Percentiles rank a stretch among this genome's conserved stretches.
These are phyloP conservation scores for Neosilurus hyrtlii DNA, from an alignment of 2,797 vertebrate species.

Conservation along the genomic window DNA sequence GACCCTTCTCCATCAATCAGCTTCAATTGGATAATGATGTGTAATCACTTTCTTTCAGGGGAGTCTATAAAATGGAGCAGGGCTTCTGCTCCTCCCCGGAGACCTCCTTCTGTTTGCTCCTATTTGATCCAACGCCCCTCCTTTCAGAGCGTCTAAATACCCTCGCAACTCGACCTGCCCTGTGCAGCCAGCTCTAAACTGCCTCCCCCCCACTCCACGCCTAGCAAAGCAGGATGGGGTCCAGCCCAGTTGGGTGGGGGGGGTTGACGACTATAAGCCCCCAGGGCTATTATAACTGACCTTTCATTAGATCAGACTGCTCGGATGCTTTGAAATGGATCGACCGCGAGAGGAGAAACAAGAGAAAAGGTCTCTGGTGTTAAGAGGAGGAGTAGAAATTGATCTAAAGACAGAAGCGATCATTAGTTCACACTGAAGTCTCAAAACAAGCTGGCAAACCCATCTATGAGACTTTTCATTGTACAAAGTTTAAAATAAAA, in stretches of 20 bases:
- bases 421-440: conserved; percentile 35
- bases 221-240: conserved; percentile 79
- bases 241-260: conserved; percentile 74
- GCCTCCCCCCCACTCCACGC: conserved; percentile 49
- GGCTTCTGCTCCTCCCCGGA: conserved; percentile 90
- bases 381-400: conserved; percentile 44
- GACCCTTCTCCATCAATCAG: conserved; percentile 99
- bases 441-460: conserved; percentile 25
- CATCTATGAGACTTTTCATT: conserved; percentile 1
- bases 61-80: conserved; percentile 98
- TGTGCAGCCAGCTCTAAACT: conserved; percentile 37
- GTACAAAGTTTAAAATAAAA: neutral
- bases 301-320: conserved; percentile 88
- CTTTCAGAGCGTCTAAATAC: conserved; percentile 86
- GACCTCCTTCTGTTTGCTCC: conserved; percentile 95
- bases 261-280: conserved; percentile 64
- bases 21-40: conserved; percentile 99
- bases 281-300: conserved; percentile 89
- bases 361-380: conserved; percentile 62
- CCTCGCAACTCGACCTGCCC: conserved; percentile 67
- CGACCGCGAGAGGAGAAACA: conserved; percentile 72
- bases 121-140: conserved; percentile 85
- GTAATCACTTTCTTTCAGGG: conserved; percentile 99
- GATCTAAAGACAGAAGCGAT: conserved; percentile 59
- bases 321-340: conserved; percentile 85